Conservation (phyloP, 2,797 vertebrate species). For the Clarias laeviceps region DNA sequence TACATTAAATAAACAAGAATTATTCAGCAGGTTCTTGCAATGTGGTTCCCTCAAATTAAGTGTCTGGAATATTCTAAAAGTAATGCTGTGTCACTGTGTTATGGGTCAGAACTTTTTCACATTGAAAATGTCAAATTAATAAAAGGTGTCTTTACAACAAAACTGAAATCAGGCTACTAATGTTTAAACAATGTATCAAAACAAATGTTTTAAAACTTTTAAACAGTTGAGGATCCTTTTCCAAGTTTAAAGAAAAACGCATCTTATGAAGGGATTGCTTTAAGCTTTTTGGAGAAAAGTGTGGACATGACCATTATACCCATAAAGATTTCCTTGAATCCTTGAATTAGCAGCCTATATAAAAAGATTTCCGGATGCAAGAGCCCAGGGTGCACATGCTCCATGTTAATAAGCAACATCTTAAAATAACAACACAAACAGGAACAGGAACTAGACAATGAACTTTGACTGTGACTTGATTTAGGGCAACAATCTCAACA, state of each 20-base stretch:
- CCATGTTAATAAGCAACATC: too few relatives aligned
- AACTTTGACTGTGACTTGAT: too few relatives aligned
- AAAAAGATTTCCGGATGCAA: too few relatives aligned
- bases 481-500: too few relatives aligned
- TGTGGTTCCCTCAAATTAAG: not conserved
- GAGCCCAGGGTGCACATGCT: too few relatives aligned
- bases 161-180: not conserved
- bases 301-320: not conserved
- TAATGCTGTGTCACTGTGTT: not conserved
- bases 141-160: not conserved
- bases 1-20: not conserved
- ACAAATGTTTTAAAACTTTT: not conserved
- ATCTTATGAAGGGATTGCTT: not conserved
- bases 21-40: not conserved
- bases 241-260: not conserved
- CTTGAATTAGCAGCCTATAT: not conserved
- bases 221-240: not conserved
- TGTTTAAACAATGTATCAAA: too few relatives aligned
- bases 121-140: not conserved
- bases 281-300: not conserved
- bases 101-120: not conserved
- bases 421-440: too few relatives aligned
- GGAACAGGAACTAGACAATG: too few relatives aligned
- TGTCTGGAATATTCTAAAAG: not conserved
- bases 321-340: not conserved